Percentiles rank a stretch among this genome's conserved stretches.
phyloP scores from a whole-genome alignment of 2,113 vertebrate genomes.

The Albula glossodonta region DNA sequence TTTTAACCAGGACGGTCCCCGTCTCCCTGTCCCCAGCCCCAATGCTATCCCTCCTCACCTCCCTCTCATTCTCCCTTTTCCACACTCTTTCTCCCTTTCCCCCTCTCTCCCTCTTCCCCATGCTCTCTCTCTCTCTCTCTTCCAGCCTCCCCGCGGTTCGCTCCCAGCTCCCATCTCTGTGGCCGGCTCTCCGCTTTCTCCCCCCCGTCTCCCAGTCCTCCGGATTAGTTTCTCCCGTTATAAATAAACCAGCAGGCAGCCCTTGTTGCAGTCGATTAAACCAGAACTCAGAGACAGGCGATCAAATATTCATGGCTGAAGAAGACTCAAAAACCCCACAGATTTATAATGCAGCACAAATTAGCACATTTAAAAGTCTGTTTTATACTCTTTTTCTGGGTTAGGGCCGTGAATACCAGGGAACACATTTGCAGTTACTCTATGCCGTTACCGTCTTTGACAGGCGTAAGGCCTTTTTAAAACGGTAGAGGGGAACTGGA shows the following conservation, averaged over 20 bases:
- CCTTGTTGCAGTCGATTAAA: constrained; percentile 9
- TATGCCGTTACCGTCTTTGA: too few species aligned
- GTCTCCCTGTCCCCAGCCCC: not conserved
- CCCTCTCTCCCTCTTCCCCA: not conserved
- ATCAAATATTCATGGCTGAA: constrained; percentile 44
- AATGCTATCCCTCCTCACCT: not conserved
- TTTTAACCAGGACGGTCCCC: not conserved
- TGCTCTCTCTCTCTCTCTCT: too few species aligned
- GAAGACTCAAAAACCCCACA: constrained; percentile 33
- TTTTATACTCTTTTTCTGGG: constrained; percentile 39
- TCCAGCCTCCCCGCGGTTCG: not conserved
- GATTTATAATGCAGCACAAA: constrained; percentile 36
- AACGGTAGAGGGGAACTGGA: not conserved
- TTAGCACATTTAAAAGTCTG: constrained; percentile 38
- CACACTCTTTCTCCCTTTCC: not conserved
- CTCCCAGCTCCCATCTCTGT: not conserved
- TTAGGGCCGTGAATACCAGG: constrained; percentile 26
- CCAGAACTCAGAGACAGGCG: constrained; percentile 31
- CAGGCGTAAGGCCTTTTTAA: not conserved
- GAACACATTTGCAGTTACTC: not conserved
- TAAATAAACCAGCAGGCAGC: constrained; percentile 45
- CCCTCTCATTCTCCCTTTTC: not conserved
- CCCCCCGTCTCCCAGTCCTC: not conserved
- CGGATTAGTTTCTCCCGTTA: constrained; percentile 34
- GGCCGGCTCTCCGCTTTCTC: not conserved